Base-by-base conservation (phyloP, 2,888 invertebrate genomes). In the Andrena flavipes region DNA sequence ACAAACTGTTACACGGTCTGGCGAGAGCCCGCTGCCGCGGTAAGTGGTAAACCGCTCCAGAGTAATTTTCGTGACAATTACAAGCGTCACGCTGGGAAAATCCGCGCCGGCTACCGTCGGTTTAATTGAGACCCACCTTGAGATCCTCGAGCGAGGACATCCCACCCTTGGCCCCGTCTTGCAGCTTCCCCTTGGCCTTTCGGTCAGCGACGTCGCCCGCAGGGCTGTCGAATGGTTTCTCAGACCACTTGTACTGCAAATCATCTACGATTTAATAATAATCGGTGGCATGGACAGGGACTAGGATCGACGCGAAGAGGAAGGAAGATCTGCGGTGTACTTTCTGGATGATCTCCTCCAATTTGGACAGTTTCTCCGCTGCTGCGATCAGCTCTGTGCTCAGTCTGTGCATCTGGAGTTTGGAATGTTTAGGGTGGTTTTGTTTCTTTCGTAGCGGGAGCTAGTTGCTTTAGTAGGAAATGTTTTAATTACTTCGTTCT, bases 301-400 rank as follows among this genome's bases (percentile, higher is more conserved):
- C 13, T 4, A 13, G 0, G 54, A n/a, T n/a, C 30, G 23, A 7
- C 10, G n/a, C 0, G 42, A 63, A 30, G 3, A 30, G 33, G 65
- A 54, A 60, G 75, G 42, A 73, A 4, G 10, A 35, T 49, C 8
- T 29, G 60, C 29, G 51, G 77, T n/a, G 82, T 92, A 93, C 93
- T 91, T 93, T 92, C 62, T 82, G 86, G 1, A 93, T 67, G 23
- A 91, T 86, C 56, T 84, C 90, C 67, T 93, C 92, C 30, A 93
- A 72, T n/a, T 92, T 91, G 1, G 82, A 68, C 33, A 93, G 79
- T 73, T 92, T 92, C 20, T 76, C 83, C 30, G 86, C 83, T 0
- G 92, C 89, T 7, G 76, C 67, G 0, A 81, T 68, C 23, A 93
- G 84, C 35, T 93, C 92, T 0, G 80, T 69, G 35, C 87, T 90